Evolutionary conservation across 2,797 vertebrate species (phyloP).

Genomic region (Mus caroli): DNA sequence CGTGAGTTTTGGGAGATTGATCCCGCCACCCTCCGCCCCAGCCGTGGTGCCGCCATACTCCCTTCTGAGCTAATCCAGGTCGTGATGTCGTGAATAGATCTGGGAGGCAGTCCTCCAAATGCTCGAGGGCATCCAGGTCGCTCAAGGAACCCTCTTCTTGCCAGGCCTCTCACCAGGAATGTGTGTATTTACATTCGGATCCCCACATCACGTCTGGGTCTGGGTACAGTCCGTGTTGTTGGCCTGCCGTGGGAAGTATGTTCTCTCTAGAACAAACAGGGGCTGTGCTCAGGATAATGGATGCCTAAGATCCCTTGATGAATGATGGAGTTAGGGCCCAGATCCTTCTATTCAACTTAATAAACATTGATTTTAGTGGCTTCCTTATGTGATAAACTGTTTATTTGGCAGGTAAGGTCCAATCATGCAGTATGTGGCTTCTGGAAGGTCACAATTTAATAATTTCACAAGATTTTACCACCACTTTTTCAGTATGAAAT

Average conservation of each 20-base stretch:
- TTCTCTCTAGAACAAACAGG: neutral
- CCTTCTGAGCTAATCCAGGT: conserved; percentile 64
- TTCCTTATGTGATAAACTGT: neutral
- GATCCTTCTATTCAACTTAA: neutral
- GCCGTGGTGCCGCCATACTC: conserved; percentile 57
- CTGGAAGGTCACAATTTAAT: neutral
- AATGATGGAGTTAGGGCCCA: neutral
- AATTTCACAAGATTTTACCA: neutral
- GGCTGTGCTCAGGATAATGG: neutral
- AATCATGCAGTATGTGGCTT: neutral
- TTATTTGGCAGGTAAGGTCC: neutral
- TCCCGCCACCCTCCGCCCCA: conserved; percentile 34
- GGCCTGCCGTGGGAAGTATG: neutral
- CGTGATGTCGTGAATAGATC: conserved; percentile 71
- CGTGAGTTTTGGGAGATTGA: neutral
- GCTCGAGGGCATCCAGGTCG: neutral
- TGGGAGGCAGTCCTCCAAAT: neutral
- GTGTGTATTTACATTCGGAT: neutral
- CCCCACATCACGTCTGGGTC: neutral
- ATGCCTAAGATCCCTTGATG: rapidly evolving
- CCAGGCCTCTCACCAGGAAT: conserved; percentile 53
- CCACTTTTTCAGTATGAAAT: neutral
- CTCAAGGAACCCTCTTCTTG: neutral
- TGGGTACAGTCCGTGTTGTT: neutral
- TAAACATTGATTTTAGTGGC: neutral